Evolutionary conservation across 2,113 vertebrate species (phyloP), one percentile per base, ranked within the genome.

Genomic region (Galbula dea): DNA sequence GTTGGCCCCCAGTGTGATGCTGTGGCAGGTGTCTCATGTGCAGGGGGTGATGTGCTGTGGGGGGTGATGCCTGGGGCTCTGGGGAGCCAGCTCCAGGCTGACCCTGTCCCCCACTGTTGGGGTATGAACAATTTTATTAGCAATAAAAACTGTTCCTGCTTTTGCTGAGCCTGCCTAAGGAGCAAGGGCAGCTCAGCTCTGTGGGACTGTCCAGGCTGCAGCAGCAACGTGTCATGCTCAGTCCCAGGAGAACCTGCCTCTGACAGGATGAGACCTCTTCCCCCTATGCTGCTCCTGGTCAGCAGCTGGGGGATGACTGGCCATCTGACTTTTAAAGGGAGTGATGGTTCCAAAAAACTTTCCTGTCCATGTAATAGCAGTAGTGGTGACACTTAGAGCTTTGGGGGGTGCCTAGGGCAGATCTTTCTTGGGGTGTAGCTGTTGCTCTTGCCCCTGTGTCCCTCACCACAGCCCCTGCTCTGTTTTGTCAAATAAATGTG

Each of bases 181-280:
- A 43, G 58, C 1, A 8, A 45, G 77, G 15, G 74, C 89, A 52
- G 67, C 86, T n/a, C 1, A 0, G 74, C 82, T 78, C 65, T 13
- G 15, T 0, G 30, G 78, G 77, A 41, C 77, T 36, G 51, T 19
- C 32, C 0, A 4, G 36, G 54, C 68, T 43, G 78, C 79, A 54
- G 81, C 68, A 62, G 82, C 0, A 0, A 32, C 14, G 54, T 66
- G 7, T 0, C 3, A 37, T 13, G 72, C 58, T 67, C 51, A 21
- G 77, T 19, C 54, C 12, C n/a, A n/a, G n/a, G n/a, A n/a, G n/a
- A n/a, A 9, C 26, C 9, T 0, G 0, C 2, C 1, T 17, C 54
- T 30, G 26, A 36, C 3, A 6, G 63, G 65, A 29, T 65, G 41
- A 36, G 13, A 43, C 18, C 27, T 16, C 58, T 16, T 8, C 7